These are phyloP conservation scores for Eucidaris tribuloides DNA, from an alignment of 35 echinoderm and acorn worm species.

Conservation along the genomic window DNA sequence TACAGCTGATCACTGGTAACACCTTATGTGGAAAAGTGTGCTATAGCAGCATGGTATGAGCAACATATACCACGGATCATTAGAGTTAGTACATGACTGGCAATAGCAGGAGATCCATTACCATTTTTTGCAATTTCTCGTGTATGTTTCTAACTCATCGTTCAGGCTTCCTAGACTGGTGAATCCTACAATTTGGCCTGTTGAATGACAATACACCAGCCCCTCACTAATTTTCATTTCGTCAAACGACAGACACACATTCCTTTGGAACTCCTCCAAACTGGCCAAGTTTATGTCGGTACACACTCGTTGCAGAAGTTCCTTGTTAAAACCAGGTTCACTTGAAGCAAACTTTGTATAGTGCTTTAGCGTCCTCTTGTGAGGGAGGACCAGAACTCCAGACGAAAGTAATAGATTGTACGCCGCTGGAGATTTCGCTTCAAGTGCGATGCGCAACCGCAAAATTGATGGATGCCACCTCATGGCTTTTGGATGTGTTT, in stretches of 20 bases:
- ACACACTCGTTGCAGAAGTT: background rate
- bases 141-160: slow-evolving; percentile 22
- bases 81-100: slow-evolving; percentile 32
- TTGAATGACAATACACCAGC: slow-evolving; percentile 21
- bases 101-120: background rate
- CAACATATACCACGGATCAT: slow-evolving; percentile 41
- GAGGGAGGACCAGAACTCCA: slow-evolving; percentile 42
- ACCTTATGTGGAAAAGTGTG: slow-evolving; percentile 14
- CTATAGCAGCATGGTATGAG: background rate
- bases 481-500: slow-evolving; percentile 17
- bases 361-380: slow-evolving; percentile 42
- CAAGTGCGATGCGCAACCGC: slow-evolving; percentile 56
- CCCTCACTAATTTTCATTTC: slow-evolving; percentile 63
- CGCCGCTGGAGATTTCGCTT: slow-evolving; percentile 34
- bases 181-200: slow-evolving; percentile 18
- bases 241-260: slow-evolving; percentile 40
- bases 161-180: background rate
- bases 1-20: slow-evolving; percentile 2
- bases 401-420: slow-evolving; percentile 36
- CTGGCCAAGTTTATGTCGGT: background rate
- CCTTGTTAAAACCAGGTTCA: background rate
- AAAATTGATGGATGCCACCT: slow-evolving; percentile 81
- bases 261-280: slow-evolving; percentile 10
- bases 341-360: slow-evolving; percentile 41
- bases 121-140: background rate